phyloP scores from a whole-genome alignment of 2,797 vertebrate species.

The Anomalospiza imberbis region DNA sequence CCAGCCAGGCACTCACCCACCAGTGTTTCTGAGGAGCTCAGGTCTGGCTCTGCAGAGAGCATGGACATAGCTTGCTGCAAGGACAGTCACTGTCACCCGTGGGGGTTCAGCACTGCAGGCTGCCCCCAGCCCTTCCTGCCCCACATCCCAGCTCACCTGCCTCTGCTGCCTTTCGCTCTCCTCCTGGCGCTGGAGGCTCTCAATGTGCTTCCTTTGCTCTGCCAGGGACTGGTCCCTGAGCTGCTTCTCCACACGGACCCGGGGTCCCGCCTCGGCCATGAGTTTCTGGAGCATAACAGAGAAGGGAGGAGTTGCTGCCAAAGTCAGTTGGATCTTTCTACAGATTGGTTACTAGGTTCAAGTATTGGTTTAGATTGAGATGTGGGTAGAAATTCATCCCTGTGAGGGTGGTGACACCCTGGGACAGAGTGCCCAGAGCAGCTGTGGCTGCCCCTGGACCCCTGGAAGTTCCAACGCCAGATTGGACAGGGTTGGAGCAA shows the following conservation, averaged over 20 bases:
- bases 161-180: neutral
- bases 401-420: neutral
- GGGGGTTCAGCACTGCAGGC: neutral
- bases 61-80: neutral
- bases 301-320: neutral
- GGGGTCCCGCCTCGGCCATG: neutral
- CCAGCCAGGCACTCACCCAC: neutral
- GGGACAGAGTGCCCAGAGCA: neutral
- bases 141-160: neutral
- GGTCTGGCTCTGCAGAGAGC: neutral
- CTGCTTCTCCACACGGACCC: neutral
- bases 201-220: neutral
- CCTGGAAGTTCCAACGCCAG: neutral
- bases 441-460: neutral
- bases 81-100: neutral
- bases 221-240: neutral
- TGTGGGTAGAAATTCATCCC: neutral
- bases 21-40: fast-evolving
- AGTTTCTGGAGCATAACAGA: neutral
- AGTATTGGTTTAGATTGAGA: neutral
- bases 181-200: neutral
- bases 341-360: neutral
- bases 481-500: neutral
- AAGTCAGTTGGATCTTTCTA: neutral
- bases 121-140: too few relatives aligned